These are phyloP conservation scores for Unio delphinus DNA, from an alignment of 2,888 invertebrate species.

Conservation along the genomic window DNA sequence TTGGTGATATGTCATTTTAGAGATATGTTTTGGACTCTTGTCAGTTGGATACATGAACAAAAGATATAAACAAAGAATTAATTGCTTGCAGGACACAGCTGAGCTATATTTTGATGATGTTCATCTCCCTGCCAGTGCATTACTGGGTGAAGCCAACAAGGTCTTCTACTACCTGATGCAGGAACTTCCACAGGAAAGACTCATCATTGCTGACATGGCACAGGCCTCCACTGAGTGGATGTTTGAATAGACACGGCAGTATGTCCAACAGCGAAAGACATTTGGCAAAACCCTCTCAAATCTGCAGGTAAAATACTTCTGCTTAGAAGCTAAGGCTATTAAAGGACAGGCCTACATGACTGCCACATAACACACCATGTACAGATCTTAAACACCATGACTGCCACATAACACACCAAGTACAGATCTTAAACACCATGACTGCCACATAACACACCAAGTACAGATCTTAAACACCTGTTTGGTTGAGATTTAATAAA, in stretches of 20 bases:
- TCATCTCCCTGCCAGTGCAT: constrained; percentile 66
- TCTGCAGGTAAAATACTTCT: constrained; percentile 62
- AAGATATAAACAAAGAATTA: no score
- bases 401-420: no score
- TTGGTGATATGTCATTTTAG: no score
- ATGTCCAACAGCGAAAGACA: constrained; percentile 71
- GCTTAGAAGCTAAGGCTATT: not conserved
- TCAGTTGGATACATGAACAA: no score
- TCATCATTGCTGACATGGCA: constrained; percentile 69
- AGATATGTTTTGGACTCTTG: no score
- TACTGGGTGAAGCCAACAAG: constrained; percentile 70
- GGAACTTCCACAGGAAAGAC: constrained; percentile 72
- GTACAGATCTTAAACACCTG: no score
- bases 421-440: no score
- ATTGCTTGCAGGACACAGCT: constrained; percentile 67
- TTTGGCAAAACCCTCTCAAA: constrained; percentile 71
- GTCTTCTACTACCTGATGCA: constrained; percentile 72
- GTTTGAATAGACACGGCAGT: constrained; percentile 72
- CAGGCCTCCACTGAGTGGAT: constrained; percentile 70
- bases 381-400: no score
- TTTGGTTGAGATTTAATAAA: no score
- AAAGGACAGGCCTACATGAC: no score
- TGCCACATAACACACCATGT: no score
- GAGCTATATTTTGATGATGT: constrained; percentile 73
- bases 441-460: no score